A percentile compares a stretch with the other conserved stretches of the same genome.
phyloP scores from a whole-genome alignment of 2,888 invertebrate genomes.

The Gortyna flavago region DNA sequence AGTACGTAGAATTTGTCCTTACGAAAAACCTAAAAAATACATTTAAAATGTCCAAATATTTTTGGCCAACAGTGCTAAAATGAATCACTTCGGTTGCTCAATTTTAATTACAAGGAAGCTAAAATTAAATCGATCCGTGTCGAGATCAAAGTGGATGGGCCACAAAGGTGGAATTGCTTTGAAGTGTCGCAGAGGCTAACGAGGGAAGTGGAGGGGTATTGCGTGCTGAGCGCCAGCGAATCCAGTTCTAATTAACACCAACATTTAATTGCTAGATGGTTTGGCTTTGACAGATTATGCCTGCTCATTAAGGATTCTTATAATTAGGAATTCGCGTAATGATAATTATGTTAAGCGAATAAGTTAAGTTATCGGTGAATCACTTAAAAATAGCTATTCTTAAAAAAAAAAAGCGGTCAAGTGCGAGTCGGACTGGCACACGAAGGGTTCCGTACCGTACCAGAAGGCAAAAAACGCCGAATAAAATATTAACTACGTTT shows the following conservation, averaged over 20 bases:
- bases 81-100: conserved; percentile 73
- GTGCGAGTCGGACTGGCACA: no score
- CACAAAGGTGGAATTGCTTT: conserved; percentile 84
- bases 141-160: conserved; percentile 81
- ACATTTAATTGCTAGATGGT: conserved; percentile 75
- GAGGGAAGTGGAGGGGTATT: conserved; percentile 65
- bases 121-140: conserved; percentile 80
- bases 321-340: conserved; percentile 42
- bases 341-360: conserved; percentile 19
- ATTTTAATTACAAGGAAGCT: conserved; percentile 83
- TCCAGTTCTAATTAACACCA: conserved; percentile 72
- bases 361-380: neutral
- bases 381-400: no score
- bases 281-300: conserved; percentile 69
- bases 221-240: conserved; percentile 66
- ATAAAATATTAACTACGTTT: no score
- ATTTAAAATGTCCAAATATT: conserved; percentile 27
- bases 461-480: no score
- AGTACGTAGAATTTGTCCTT: neutral
- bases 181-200: conserved; percentile 77
- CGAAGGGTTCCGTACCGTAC: no score
- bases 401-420: no score
- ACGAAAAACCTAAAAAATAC: neutral
- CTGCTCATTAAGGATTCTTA: conserved; percentile 50
- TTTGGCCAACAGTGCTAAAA: conserved; percentile 64